Evolutionary conservation across 2,888 invertebrate genomes (phyloP).

Genomic region (Pardosa pseudoannulata): DNA sequence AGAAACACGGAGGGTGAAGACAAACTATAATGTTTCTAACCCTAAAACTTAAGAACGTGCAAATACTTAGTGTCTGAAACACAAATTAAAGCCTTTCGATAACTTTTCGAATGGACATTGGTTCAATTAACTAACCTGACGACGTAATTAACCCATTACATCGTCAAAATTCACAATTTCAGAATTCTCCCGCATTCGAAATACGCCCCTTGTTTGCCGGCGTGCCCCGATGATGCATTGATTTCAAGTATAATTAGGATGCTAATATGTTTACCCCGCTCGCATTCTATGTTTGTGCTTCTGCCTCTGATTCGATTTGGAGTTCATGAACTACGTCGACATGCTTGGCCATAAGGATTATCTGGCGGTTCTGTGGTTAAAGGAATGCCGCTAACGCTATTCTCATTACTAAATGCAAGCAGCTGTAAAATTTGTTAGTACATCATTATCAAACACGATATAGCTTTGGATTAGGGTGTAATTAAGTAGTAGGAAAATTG

Average conservation of each 20-base stretch:
- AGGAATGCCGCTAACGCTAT: background rate
- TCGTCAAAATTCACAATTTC: background rate
- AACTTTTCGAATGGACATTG: too few relatives aligned
- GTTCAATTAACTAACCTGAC: too few relatives aligned
- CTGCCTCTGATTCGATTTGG: background rate
- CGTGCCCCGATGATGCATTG: background rate
- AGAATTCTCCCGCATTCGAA: background rate
- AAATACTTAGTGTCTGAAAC: too few relatives aligned
- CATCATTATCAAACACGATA: background rate
- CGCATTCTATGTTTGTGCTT: background rate
- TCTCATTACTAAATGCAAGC: background rate
- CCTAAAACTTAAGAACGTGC: too few relatives aligned
- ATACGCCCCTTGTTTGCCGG: background rate
- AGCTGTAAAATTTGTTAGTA: conserved; percentile 1
- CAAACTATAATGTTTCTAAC: too few relatives aligned
- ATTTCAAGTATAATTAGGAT: background rate
- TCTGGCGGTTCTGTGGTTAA: background rate
- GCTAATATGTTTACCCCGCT: background rate
- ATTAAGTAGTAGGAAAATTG: too few relatives aligned
- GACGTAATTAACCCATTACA: background rate
- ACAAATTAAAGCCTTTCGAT: too few relatives aligned
- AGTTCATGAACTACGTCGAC: background rate
- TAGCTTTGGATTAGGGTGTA: too few relatives aligned
- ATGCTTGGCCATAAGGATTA: background rate
- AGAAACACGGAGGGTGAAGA: too few relatives aligned